A percentile compares a stretch with the other conserved stretches of the same genome.
These are phyloP conservation scores for Chlorops oryzae DNA, from an alignment of 1,140 invertebrate species.

Conservation along the genomic window DNA sequence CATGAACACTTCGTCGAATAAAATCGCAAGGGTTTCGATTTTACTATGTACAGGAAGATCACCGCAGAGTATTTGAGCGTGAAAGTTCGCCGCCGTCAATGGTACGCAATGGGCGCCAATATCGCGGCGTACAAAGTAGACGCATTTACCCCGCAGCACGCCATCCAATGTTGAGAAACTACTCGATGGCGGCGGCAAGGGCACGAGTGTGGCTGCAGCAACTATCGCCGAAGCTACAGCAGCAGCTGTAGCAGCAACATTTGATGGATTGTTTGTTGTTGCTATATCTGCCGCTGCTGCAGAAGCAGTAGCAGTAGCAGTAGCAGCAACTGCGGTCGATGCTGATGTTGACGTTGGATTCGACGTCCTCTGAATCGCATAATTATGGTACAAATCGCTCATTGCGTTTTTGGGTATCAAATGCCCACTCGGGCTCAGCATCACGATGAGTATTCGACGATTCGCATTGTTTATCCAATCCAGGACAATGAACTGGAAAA, in stretches of 20 bases:
- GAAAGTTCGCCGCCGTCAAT: constrained; percentile 56
- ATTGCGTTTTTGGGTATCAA: constrained; percentile 42
- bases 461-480: constrained; percentile 53
- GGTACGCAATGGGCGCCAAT: constrained; percentile 45
- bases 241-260: constrained; percentile 19
- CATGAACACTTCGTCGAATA: constrained; percentile 69
- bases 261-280: not conserved
- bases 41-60: constrained; percentile 64
- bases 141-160: constrained; percentile 54
- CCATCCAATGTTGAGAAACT: constrained; percentile 41
- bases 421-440: constrained; percentile 49
- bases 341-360: constrained; percentile 32
- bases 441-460: constrained; percentile 53
- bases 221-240: not conserved
- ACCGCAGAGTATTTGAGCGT: constrained; percentile 60
- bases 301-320: constrained; percentile 8
- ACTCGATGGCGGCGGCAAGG: constrained; percentile 33
- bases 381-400: constrained; percentile 34
- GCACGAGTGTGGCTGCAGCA: constrained; percentile 23
- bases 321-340: constrained; percentile 50
- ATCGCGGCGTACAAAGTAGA: constrained; percentile 63
- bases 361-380: constrained; percentile 16
- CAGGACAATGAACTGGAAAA: constrained; percentile 48
- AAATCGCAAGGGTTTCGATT: constrained; percentile 55
- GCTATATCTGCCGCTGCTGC: not conserved